Base-by-base conservation (phyloP, 2,888 invertebrate species). In the Xestia sexstrigata region DNA sequence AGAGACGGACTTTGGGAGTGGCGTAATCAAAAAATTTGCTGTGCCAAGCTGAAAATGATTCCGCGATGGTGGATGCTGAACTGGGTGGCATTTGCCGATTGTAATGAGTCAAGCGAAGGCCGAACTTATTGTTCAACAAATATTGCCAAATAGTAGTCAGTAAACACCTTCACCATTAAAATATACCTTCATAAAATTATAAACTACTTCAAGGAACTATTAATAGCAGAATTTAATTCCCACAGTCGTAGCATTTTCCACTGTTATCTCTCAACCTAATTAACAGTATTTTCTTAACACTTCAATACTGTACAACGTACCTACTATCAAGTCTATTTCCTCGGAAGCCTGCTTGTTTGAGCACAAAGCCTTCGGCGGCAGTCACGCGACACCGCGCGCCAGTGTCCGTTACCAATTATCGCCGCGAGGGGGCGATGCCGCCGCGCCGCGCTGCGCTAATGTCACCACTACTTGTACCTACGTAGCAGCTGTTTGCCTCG, bases 371-470 rank as follows among this genome's bases (percentile, higher is more conserved):
- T 70, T 73, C 62, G 79, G 68, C 60, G 52, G 76, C 69, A 70
- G 79, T 76, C 79, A 73, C 71, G 80, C 63, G 79, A 89, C 86
- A 87, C 90, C 87, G 79, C 58, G 70, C 82, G 73, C 70, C 79
- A 87, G 92, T 91, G 81, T 92, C 87, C 76, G 81, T 91, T 92
- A 89, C 92, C 91, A 91, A 92, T 92, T 88, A 90, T 81, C 45
- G 77, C 11, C 76, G 76, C 68, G n/a, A 68, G 60, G 68, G 26
- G 35, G 26, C 71, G 70, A 68, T 49, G 79, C 1, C 58, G 71
- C 52, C 11, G 2, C 20, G 8, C 17, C 30, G 30, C 23, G 45
- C 52, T 23, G 30, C 3, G 13, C 20, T 15, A 2, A 30, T 47
- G 49, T 69, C 55, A 39, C 15, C 52, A 58, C 66, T 67, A n/a